Evolutionary conservation across 2,888 invertebrate species (phyloP), one percentile per base, ranked within the genome.

Genomic region (Rhingia rostrata): DNA sequence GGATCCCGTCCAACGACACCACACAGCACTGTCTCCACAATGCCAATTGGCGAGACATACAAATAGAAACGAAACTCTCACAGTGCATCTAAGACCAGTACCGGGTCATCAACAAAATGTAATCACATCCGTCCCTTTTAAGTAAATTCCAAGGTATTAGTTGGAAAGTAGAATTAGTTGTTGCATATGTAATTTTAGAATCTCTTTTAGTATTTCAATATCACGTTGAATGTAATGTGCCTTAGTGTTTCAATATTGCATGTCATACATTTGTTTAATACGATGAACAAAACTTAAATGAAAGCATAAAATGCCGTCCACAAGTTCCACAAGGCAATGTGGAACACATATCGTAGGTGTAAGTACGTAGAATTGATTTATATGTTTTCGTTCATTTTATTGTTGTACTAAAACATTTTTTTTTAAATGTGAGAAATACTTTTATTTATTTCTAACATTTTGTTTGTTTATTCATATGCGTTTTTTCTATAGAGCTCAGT

Each of bases 1-100:
- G 97, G 97, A 53, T 97, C 97, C 39, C 94, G 97, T 22, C 97
- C 97, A 35, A 97, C 97, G 66, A 97, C 97, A 22, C 97, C 97
- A 0, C 97, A 97, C 92, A 96, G 96, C 92, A 97, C 97, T 6
- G 96, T 97, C 0, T 97, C 97, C 4, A 97, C 97, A 35, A 96
- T 96, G 95, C 97, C 97, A 0, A 95, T 95, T 56, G 94, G 94
- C 37, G 84, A 84, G 22, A 84, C 84, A 37, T 84, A 49, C 54
- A 84, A 84, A 66, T 84, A 75, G 70, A 22, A 49, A 30, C 43
- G 58, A 14, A 30, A 61, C 22, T 2, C 1, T 22, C 22, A 22
- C 22, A 22, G 22, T 22, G 9, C 6, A 7, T 33, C 22, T 51
- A n/a, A 37, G 56, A 56, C 39, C 43, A 22, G 22, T 45, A 43